Percentiles rank a stretch among this genome's conserved stretches.
Conservation (phyloP, 2,888 invertebrate species). For the Agonum fuliginosum region DNA sequence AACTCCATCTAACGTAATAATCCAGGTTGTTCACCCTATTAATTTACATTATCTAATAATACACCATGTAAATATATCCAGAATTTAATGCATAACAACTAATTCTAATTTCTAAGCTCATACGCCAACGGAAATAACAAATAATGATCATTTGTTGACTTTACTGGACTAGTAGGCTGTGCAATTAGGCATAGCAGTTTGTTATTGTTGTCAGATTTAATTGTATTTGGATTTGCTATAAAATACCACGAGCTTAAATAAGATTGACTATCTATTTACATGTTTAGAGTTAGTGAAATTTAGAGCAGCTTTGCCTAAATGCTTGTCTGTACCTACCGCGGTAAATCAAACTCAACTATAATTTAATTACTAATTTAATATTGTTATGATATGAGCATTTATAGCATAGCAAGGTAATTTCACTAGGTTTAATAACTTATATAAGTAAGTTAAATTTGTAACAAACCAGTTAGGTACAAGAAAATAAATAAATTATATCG, state of each 20-base stretch:
- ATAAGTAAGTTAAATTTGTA: no score
- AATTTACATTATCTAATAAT: background rate
- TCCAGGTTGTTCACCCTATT: background rate
- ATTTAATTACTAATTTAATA: background rate
- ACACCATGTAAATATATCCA: background rate
- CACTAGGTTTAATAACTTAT: no score
- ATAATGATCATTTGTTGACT: slow-evolving; percentile 2
- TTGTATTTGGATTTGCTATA: slow-evolving; percentile 6
- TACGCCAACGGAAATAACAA: no score
- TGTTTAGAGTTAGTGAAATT: background rate
- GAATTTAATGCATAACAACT: no score
- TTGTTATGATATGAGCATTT: background rate
- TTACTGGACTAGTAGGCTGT: background rate
- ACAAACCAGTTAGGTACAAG: no score
- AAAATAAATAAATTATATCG: no score
- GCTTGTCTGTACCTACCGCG: background rate
- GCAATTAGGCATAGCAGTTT: background rate
- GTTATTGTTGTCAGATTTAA: background rate
- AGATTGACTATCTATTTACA: slow-evolving; percentile 15
- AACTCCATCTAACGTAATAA: background rate
- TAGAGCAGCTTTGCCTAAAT: background rate
- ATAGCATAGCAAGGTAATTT: no score
- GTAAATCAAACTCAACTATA: background rate
- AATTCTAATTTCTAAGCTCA: no score
- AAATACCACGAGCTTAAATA: slow-evolving; percentile 6